Evolutionary conservation across 2,113 vertebrate species (phyloP).

Genomic region (Petrocephalus microphthalmus): DNA sequence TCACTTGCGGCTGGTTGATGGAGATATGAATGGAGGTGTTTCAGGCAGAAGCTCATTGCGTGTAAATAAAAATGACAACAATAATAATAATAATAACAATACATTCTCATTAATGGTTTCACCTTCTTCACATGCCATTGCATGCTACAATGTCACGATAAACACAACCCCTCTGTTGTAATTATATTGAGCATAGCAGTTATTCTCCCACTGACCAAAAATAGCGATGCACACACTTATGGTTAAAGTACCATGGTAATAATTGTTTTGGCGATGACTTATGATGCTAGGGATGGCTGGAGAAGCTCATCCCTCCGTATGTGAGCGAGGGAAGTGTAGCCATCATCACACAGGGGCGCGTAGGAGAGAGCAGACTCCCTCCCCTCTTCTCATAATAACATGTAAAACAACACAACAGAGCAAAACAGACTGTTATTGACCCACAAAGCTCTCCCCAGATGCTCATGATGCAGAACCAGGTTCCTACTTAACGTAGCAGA

Average conservation of each 20-base stretch:
- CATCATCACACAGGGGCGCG: not conserved
- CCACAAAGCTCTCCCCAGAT: not conserved
- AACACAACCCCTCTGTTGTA: not conserved
- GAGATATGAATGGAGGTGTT: not conserved
- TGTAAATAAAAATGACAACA: not conserved
- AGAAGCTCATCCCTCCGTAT: not conserved
- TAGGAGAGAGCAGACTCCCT: not conserved
- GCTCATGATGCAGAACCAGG: not conserved
- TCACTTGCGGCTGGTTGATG: not conserved
- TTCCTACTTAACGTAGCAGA: not conserved
- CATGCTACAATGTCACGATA: not conserved
- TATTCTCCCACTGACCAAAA: conserved; percentile 32
- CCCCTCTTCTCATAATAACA: not conserved
- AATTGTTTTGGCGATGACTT: conserved; percentile 32
- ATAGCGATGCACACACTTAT: conserved; percentile 24
- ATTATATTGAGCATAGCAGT: not conserved
- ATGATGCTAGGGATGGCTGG: conserved; percentile 14
- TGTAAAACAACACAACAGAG: not conserved
- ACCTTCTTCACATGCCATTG: not conserved
- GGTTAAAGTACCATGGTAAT: conserved; percentile 19
- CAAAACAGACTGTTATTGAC: not conserved
- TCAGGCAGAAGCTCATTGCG: not conserved
- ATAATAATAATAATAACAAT: not conserved
- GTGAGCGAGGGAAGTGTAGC: not conserved
- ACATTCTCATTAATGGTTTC: not conserved